phyloP scores from a whole-genome alignment of 2,113 vertebrate species.

The Zingel zingel region DNA sequence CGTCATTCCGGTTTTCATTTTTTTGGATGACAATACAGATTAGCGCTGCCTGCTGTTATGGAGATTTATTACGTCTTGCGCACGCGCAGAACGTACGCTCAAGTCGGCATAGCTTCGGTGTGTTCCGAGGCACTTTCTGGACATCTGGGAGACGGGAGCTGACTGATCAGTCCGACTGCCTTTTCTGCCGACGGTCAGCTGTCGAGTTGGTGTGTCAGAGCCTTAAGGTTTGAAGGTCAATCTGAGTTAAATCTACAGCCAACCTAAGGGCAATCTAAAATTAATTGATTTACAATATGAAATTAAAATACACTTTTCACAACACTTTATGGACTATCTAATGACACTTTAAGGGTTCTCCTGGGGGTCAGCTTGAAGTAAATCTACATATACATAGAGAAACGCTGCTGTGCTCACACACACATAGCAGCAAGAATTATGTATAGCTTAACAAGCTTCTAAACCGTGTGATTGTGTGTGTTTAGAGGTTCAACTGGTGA shows the following conservation, averaged over 20 bases:
- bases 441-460: slow-evolving; percentile 12
- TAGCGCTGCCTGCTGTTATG: no score
- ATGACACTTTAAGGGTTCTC: background rate
- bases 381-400: background rate
- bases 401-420: slow-evolving; percentile 29
- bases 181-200: no score
- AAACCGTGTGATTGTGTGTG: background rate
- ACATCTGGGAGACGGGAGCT: no score
- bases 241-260: background rate
- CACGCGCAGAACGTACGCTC: no score
- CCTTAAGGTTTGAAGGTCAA: background rate
- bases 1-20: no score
- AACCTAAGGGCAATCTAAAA: background rate
- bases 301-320: background rate
- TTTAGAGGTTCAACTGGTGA: slow-evolving; percentile 23
- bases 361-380: background rate
- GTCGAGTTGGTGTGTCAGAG: no score
- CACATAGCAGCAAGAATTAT: slow-evolving; percentile 65
- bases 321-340: background rate
- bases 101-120: no score
- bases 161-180: no score
- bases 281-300: background rate
- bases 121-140: no score
- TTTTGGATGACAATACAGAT: no score
- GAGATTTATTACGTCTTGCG: no score